phyloP scores from a whole-genome alignment of 2,113 vertebrate species.

The Brachyhypopomus occidentalis region DNA sequence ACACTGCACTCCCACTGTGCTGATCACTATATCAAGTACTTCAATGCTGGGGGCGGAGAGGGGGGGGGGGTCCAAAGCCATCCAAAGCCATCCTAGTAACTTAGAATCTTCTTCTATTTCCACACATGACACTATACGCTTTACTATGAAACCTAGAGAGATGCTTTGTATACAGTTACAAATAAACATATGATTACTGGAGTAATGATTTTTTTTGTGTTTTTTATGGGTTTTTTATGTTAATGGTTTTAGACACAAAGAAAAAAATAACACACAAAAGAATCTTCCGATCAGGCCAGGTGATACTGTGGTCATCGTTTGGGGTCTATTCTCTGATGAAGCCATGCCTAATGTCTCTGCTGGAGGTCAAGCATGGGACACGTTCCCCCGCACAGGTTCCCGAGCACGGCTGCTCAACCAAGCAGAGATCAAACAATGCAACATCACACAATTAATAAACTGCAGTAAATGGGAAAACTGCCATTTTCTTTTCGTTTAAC shows the following conservation, averaged over 20 bases:
- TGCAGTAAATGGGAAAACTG: constrained; percentile 72
- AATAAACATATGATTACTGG: constrained; percentile 72
- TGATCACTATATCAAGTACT: constrained; percentile 56
- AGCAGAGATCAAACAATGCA: constrained; percentile 76
- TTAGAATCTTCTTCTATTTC: constrained; percentile 76
- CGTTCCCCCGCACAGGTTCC: constrained; percentile 52
- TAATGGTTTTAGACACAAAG: constrained; percentile 61
- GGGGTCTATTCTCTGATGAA: constrained; percentile 64
- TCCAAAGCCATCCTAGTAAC: constrained; percentile 80
- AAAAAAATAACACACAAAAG: constrained; percentile 52
- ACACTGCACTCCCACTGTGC: constrained; percentile 72
- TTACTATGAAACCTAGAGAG: constrained; percentile 85
- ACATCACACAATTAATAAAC: constrained; percentile 70
- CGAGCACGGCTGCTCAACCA: constrained; percentile 71
- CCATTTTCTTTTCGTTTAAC: constrained; percentile 82
- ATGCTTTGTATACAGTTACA: constrained; percentile 82
- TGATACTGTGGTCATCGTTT: constrained; percentile 78
- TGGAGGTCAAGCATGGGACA: constrained; percentile 48
- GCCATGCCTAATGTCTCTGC: constrained; percentile 57
- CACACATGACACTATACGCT: constrained; percentile 80
- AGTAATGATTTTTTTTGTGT: constrained; percentile 63
- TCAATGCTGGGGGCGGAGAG: constrained; percentile 65
- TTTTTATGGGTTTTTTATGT: constrained; percentile 52
- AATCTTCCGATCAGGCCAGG: constrained; percentile 78
- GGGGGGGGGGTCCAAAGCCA: constrained; percentile 66